phyloP scores from a whole-genome alignment of 2,888 invertebrate genomes.

The Nomada goodeniana region DNA sequence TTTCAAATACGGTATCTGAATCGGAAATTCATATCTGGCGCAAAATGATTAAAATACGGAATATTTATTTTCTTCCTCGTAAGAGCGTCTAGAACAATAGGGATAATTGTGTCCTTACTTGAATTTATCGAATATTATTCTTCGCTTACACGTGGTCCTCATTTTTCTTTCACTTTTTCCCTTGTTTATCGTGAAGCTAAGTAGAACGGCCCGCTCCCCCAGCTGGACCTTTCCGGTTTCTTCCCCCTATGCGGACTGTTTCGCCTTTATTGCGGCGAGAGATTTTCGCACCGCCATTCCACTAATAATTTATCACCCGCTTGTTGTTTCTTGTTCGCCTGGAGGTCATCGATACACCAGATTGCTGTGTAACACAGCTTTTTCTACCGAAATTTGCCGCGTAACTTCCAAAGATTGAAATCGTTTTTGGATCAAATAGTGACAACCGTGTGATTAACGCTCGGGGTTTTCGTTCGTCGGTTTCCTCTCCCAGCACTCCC shows the following conservation, averaged over 20 bases:
- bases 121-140: conserved; percentile 67
- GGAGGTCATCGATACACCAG: conserved; percentile 13
- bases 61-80: neutral
- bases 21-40: neutral
- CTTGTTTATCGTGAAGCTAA: conserved; percentile 1
- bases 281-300: conserved; percentile 40
- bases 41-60: neutral
- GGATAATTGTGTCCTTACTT: too few species aligned
- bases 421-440: neutral
- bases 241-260: conserved; percentile 17
- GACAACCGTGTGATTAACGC: neutral
- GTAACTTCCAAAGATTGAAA: conserved; percentile 20
- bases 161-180: conserved; percentile 2
- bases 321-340: neutral
- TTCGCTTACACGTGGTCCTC: conserved; percentile 43
- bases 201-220: conserved; percentile 12
- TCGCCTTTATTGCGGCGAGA: conserved; percentile 31
- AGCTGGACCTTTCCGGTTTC: conserved; percentile 28
- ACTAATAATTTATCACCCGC: conserved; percentile 37
- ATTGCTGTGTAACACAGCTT: neutral
- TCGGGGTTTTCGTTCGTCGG: neutral
- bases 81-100: too few species aligned
- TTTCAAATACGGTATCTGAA: neutral
- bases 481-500: neutral
- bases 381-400: conserved; percentile 5